Conservation (phyloP, 2,797 vertebrate genomes). For the Etheostoma nigrum region DNA sequence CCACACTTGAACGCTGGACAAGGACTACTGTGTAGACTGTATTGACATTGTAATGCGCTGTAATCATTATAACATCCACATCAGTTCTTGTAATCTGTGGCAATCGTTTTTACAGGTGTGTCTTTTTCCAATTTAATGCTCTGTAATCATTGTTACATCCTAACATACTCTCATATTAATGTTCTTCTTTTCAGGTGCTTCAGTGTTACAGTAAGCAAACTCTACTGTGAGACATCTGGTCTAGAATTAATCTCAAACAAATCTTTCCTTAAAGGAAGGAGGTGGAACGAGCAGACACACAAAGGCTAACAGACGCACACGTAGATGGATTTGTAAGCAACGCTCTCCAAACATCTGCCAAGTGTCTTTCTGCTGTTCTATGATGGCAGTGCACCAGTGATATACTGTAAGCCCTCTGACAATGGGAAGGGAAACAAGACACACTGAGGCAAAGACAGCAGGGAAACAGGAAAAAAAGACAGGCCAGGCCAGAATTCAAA, state of each 20-base stretch:
- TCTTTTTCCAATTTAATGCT: conserved; percentile 54
- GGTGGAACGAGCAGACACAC: conserved; percentile 1
- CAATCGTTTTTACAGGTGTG: conserved; percentile 54
- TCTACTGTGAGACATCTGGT: conserved; percentile 38
- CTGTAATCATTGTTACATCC: conserved; percentile 46
- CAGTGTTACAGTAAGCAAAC: conserved; percentile 21
- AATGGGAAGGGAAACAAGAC: conserved; percentile 35
- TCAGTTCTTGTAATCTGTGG: conserved; percentile 40
- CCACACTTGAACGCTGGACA: conserved; percentile 57
- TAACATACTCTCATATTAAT: conserved; percentile 34
- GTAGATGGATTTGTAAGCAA: conserved; percentile 34
- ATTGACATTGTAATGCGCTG: conserved; percentile 45
- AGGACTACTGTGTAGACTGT: conserved; percentile 38
- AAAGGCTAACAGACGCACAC: conserved; percentile 15
- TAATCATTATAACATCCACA: conserved; percentile 61
- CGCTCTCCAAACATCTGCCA: conserved; percentile 62
- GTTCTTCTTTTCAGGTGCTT: conserved; percentile 18
- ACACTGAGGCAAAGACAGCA: conserved; percentile 8
- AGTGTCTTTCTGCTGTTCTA: conserved; percentile 40
- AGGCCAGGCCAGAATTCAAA: conserved; percentile 1
- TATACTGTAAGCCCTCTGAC: conserved; percentile 41
- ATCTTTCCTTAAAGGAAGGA: conserved; percentile 36
- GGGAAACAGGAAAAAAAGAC: conserved; percentile 1
- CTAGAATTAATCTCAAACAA: conserved; percentile 31
- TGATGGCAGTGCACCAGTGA: conserved; percentile 37